Evolutionary conservation across 2,888 invertebrate genomes (phyloP), one percentile per base, ranked within the genome.

Genomic region (Micropterix aruncella): DNA sequence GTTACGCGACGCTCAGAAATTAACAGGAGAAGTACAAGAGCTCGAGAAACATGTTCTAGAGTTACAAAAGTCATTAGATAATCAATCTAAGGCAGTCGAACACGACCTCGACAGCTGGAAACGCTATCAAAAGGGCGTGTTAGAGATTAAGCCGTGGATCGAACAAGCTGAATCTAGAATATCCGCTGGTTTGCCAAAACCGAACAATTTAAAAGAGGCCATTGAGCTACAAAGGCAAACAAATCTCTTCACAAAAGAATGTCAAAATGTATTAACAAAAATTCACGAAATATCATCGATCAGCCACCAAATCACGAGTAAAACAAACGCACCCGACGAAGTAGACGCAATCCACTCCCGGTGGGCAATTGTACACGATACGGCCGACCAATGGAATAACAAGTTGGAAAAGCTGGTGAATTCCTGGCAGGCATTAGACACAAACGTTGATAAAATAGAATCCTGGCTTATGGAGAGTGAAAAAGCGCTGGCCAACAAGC

Each of bases 121-220:
- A 57, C 79, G 80, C 54, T 91, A 90, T 61, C 87, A 91, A 62
- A 74, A 77, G 39, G 82, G 79, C 44, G 73, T 91, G 19, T 76
- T 83, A 47, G 80, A 85, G 60, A 77, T 93, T 42, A 83, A 85
- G 58, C 91, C 92, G 1, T 90, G 92, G 84, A 77, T 95, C 45
- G 87, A 91, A 59, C 77, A 86, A 58, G 86, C 88, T 15, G 93
- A 94, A 66, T 64, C 80, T n/a, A 84, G 83, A 65, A 74, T 89
- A 18, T 75, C 80, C 15, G 74, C 73, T 48, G 77, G 80, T 17
- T 61, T 80, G 5, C 76, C 83, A 3, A 90, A 88, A 61, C 91
- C 92, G 15, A 65, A 77, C 2, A 80, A 80, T 38, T 66, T 93
- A 43, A 73, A 80, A 49, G 92, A 95, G 67, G 91, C 91, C n/a